A percentile compares a stretch with the other conserved stretches of the same genome.
These are phyloP conservation scores for Latrodectus geometricus DNA, from an alignment of 1,140 invertebrate genomes.

Conservation along the genomic window DNA sequence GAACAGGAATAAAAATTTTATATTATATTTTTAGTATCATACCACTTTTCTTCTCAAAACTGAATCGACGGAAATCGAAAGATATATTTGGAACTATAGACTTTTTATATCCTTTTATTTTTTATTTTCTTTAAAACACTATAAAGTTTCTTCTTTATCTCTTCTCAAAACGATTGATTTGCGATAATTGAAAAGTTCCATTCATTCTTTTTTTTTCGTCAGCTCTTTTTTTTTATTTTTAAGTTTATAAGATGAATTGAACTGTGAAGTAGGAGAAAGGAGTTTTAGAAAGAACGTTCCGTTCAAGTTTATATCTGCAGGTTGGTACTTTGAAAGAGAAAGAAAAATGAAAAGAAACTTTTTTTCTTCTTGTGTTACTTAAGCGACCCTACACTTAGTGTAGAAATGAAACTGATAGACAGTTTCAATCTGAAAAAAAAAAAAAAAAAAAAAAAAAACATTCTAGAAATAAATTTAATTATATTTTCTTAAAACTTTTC, in stretches of 20 bases:
- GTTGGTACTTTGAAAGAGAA: too few relatives aligned
- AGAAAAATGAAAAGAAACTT: too few relatives aligned
- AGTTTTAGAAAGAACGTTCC: not conserved
- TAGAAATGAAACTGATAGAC: too few relatives aligned
- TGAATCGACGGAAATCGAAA: not conserved
- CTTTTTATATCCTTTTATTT: not conserved
- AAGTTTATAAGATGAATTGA: not conserved
- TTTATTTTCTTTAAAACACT: conserved; percentile 6
- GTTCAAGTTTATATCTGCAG: not conserved
- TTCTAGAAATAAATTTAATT: too few relatives aligned
- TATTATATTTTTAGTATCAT: not conserved
- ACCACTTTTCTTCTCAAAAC: conserved; percentile 7
- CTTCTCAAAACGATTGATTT: conserved; percentile 42
- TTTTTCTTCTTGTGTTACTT: too few relatives aligned
- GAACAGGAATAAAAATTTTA: too few relatives aligned
- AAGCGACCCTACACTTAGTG: too few relatives aligned
- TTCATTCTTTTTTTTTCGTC: not conserved
- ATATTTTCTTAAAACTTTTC: too few relatives aligned
- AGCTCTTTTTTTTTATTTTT: not conserved
- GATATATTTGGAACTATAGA: conserved; percentile 12
- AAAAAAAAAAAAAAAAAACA: too few relatives aligned
- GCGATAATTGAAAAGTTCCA: conserved; percentile 52
- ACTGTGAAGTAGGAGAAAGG: not conserved
- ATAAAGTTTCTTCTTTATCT: not conserved
- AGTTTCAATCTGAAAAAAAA: too few relatives aligned